Evolutionary conservation across 2,113 vertebrate species (phyloP).

Genomic region (Petaurus breviceps): DNA sequence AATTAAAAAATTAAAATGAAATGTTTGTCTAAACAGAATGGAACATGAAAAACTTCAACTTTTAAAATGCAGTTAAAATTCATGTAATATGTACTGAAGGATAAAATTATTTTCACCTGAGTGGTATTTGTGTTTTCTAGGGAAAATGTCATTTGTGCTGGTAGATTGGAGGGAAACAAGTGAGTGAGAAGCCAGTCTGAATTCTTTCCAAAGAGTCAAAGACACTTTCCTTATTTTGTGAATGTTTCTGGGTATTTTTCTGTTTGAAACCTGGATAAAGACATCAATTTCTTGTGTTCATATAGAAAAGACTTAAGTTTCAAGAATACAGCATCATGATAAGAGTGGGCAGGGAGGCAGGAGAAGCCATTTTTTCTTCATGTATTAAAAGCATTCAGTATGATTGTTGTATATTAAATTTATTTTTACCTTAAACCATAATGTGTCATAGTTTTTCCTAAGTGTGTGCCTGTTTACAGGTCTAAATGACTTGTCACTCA

Average conservation of each 20-base stretch:
- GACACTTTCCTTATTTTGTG: constrained; percentile 13
- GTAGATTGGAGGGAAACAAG: constrained; percentile 1
- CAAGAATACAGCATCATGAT: constrained; percentile 61
- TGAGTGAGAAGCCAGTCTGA: constrained; percentile 24
- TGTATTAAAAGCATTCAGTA: constrained; percentile 72
- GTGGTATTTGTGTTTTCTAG: constrained; percentile 15
- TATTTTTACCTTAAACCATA: constrained; percentile 73
- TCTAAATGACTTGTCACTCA: constrained; percentile 28
- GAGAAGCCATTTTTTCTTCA: constrained; percentile 70
- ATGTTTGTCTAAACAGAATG: constrained; percentile 40
- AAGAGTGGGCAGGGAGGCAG: constrained; percentile 39
- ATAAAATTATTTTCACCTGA: background rate
- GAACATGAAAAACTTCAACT: constrained; percentile 25
- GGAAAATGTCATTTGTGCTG: background rate
- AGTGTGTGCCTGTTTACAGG: background rate
- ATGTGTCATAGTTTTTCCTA: constrained; percentile 44
- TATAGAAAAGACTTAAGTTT: constrained; percentile 48
- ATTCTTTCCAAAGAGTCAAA: background rate
- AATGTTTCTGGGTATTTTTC: constrained; percentile 34
- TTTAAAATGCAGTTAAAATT: constrained; percentile 21
- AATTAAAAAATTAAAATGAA: constrained; percentile 39
- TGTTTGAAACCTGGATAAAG: constrained; percentile 36
- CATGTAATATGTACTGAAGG: background rate
- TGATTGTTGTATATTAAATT: constrained; percentile 75
- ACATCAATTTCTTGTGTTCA: constrained; percentile 19